Percentiles rank a stretch among this genome's conserved stretches.
Evolutionary conservation across 2,113 vertebrate species (phyloP).

Genomic region (Mirza zaza): DNA sequence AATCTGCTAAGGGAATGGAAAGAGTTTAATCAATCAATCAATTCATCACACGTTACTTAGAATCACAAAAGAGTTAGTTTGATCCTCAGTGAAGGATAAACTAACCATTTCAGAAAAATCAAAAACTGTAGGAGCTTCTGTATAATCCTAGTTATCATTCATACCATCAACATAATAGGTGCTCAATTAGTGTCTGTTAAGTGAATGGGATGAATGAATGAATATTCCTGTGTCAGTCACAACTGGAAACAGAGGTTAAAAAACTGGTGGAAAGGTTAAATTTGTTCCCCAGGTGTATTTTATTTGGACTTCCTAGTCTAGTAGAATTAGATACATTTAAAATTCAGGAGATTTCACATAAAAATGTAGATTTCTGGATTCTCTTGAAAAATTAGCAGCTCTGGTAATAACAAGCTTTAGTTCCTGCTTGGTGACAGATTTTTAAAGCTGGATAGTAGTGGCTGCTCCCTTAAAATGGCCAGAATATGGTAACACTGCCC

Average conservation of each 20-base stretch:
- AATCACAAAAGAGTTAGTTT: not conserved
- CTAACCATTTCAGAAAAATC: not conserved
- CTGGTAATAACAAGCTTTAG: not conserved
- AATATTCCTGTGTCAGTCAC: not conserved
- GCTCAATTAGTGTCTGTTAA: not conserved
- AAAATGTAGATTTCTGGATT: not conserved
- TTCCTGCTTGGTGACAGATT: not conserved
- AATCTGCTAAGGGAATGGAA: not conserved
- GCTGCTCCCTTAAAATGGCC: not conserved
- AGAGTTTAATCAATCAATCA: conserved; percentile 19
- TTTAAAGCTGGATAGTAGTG: not conserved
- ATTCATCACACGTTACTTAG: not conserved
- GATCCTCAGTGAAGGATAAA: conserved; percentile 28
- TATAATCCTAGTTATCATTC: not conserved
- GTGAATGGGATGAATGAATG: not conserved
- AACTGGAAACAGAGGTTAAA: not conserved
- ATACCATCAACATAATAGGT: not conserved
- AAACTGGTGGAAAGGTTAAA: not conserved
- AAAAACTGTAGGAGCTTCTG: not conserved
- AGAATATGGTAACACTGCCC: not conserved
- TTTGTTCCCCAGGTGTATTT: not conserved
- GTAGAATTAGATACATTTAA: not conserved
- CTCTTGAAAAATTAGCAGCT: not conserved
- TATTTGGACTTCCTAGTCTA: not conserved
- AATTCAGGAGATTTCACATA: not conserved